These are phyloP conservation scores for Sapajus apella DNA, from an alignment of 2,113 vertebrate genomes.

Conservation along the genomic window DNA sequence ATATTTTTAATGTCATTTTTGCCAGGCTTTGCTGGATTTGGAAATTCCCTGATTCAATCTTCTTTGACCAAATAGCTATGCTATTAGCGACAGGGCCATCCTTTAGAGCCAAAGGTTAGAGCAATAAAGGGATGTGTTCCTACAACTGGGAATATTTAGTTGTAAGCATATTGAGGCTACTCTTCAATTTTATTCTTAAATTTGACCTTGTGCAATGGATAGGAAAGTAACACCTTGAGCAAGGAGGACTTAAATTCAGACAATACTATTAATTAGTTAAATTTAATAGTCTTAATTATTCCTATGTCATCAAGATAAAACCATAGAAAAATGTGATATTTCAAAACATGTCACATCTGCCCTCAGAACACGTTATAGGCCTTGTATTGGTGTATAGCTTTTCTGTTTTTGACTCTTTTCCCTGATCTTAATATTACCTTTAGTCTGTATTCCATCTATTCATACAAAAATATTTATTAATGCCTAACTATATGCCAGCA, in stretches of 20 bases:
- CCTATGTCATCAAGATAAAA: neutral
- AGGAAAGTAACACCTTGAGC: neutral
- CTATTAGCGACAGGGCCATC: neutral
- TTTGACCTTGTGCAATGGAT: neutral
- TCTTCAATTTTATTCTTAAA: neutral
- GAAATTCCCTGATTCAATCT: neutral
- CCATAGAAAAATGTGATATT: neutral
- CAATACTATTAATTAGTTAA: neutral
- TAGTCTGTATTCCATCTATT: neutral
- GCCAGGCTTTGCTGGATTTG: neutral
- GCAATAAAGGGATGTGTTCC: neutral
- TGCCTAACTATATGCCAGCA: neutral
- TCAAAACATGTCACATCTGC: neutral
- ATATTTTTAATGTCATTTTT: neutral
- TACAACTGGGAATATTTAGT: neutral
- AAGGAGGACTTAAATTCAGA: neutral
- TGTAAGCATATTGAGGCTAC: neutral
- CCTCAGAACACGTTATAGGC: neutral
- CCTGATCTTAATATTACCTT: neutral
- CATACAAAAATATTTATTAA: neutral
- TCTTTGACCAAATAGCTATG: neutral
- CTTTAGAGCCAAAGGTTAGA: neutral
- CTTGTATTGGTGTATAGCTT: neutral
- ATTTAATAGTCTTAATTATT: neutral
- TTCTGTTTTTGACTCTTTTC: neutral